Evolutionary conservation across 1,140 invertebrate genomes (phyloP).

Genomic region (Zaprionus taronus): DNA sequence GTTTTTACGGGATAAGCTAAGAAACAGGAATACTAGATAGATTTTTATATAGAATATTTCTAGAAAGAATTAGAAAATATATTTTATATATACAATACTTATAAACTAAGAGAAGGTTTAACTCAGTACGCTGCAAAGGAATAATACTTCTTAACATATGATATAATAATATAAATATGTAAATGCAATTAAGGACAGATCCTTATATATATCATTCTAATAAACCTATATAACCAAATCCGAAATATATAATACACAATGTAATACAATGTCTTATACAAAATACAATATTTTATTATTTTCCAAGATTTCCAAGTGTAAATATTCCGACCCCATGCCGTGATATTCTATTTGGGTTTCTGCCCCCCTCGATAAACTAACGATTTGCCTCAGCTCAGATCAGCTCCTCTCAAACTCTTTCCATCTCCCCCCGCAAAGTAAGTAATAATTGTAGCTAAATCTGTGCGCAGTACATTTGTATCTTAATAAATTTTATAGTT

Average conservation of each 20-base stretch:
- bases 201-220: too few species aligned
- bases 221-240: neutral
- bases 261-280: too few species aligned
- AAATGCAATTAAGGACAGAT: too few species aligned
- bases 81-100: neutral
- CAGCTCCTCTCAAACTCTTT: neutral
- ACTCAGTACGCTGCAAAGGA: too few species aligned
- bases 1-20: neutral
- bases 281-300: neutral
- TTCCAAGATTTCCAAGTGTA: neutral
- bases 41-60: neutral
- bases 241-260: neutral
- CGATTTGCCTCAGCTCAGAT: constrained; percentile 1
- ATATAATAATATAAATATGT: too few species aligned
- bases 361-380: neutral
- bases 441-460: constrained; percentile 80
- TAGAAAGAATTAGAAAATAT: neutral
- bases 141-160: too few species aligned
- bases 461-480: constrained; percentile 75
- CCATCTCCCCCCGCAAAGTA: constrained; percentile 44
- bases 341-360: constrained; percentile 1
- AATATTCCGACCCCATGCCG: neutral
- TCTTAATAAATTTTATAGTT: constrained; percentile 79
- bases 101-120: neutral
- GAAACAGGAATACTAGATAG: neutral